Evolutionary conservation across 1,140 invertebrate species (phyloP).

Genomic region (Hylaeus volcanicus): DNA sequence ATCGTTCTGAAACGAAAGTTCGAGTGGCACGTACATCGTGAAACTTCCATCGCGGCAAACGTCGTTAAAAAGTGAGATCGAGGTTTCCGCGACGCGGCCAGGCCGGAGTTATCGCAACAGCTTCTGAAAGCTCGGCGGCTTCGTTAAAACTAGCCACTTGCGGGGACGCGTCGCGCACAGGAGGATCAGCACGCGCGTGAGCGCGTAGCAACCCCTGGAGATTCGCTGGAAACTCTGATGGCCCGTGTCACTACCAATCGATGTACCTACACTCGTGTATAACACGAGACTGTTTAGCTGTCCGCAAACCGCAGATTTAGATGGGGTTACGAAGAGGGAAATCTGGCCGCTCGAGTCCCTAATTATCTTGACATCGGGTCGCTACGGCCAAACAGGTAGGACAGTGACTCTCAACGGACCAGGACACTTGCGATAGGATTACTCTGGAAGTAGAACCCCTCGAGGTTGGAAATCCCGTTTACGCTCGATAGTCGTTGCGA

Average conservation of each 20-base stretch:
- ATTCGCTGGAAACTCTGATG: slow-evolving; percentile 50
- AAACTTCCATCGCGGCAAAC: neutral
- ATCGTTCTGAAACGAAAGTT: neutral
- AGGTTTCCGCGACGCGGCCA: too few relatives aligned
- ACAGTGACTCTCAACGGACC: slow-evolving; percentile 56
- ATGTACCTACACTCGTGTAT: slow-evolving; percentile 48
- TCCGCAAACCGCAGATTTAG: slow-evolving; percentile 68
- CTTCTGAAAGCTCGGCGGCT: neutral
- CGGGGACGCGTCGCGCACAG: neutral
- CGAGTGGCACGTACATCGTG: neutral
- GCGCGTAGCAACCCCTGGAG: slow-evolving; percentile 31
- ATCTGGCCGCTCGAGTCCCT: slow-evolving; percentile 57
- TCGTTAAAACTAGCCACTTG: neutral
- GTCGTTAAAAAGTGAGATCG: neutral
- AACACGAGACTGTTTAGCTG: slow-evolving; percentile 56
- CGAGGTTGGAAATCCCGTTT: neutral
- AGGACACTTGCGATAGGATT: neutral
- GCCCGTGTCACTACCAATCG: slow-evolving; percentile 51
- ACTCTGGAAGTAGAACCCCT: neutral
- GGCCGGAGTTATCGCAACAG: neutral
- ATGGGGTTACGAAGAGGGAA: slow-evolving; percentile 65
- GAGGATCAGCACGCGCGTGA: neutral
- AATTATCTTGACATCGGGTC: slow-evolving; percentile 67
- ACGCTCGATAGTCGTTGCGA: neutral
- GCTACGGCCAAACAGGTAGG: slow-evolving; percentile 63